These are phyloP conservation scores for Prosopocoilus inquinatus DNA, from an alignment of 2,888 invertebrate genomes.

Conservation along the genomic window DNA sequence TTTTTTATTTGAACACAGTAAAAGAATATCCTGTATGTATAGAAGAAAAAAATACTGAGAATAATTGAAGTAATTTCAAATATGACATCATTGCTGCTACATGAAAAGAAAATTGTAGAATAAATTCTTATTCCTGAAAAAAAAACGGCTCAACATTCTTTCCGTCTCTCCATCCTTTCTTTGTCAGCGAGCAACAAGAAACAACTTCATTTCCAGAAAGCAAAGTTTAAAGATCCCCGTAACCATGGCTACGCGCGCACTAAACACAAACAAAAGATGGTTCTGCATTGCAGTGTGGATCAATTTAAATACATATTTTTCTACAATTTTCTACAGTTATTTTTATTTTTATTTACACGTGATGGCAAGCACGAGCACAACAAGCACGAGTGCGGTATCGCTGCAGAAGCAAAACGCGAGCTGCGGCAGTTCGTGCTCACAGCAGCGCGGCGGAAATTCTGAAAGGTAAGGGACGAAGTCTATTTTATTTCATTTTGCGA, in stretches of 20 bases:
- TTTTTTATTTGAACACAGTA: too few species aligned
- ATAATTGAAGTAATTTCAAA: too few species aligned
- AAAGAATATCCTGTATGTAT: too few species aligned
- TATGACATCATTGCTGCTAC: too few species aligned
- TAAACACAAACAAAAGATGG: conserved; percentile 42
- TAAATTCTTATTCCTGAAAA: too few species aligned
- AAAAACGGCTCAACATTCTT: too few species aligned
- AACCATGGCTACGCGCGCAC: conserved; percentile 36
- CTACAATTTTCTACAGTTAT: conserved; percentile 27
- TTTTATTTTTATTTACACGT: conserved; percentile 1
- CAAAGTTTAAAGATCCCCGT: conserved; percentile 15
- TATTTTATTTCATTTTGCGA: background rate
- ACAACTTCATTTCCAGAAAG: too few species aligned
- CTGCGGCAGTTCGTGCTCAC: conserved; percentile 30
- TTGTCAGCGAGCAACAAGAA: too few species aligned
- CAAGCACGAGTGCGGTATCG: conserved; percentile 25
- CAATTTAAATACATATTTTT: conserved; percentile 27
- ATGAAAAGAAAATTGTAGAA: too few species aligned
- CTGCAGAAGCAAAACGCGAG: conserved; percentile 34
- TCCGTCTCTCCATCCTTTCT: too few species aligned
- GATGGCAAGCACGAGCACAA: conserved; percentile 30
- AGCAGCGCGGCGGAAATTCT: conserved; percentile 11
- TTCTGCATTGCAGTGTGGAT: conserved; percentile 42
- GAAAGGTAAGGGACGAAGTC: conserved; percentile 7
- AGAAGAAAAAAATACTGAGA: too few species aligned